phyloP scores from a whole-genome alignment of 2,797 vertebrate species.

The Rhinichthys osculus region DNA sequence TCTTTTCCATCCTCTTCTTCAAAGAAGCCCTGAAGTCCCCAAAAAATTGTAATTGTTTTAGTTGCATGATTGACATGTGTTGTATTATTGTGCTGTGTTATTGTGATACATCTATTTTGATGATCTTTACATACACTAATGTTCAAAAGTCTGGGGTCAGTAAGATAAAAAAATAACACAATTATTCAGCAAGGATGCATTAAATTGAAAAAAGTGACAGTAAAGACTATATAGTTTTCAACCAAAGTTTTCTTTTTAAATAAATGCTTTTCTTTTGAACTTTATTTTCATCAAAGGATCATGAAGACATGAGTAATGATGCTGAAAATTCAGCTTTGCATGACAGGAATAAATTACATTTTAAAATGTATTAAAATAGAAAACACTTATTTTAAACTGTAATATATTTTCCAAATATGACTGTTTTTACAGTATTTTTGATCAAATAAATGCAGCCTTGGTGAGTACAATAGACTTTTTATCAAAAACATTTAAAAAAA shows the following conservation, averaged over 20 bases:
- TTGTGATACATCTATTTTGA: background rate
- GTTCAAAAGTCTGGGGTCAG: background rate
- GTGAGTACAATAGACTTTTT: background rate
- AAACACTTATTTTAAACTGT: background rate
- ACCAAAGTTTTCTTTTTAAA: background rate
- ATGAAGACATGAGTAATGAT: background rate
- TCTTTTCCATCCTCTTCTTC: constrained; percentile 98
- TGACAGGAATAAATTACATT: background rate
- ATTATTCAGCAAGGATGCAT: background rate
- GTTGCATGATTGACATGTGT: background rate
- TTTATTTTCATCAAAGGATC: background rate
- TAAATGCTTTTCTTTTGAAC: too few relatives aligned
- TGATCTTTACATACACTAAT: background rate
- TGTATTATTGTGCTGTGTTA: background rate
- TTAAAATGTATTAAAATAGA: background rate
- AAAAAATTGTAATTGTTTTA: background rate
- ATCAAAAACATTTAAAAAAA: background rate
- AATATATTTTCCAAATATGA: background rate
- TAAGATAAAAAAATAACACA: background rate
- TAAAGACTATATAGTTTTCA: background rate
- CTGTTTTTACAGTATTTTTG: background rate
- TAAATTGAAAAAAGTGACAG: background rate
- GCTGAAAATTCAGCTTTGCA: background rate
- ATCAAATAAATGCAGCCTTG: background rate
- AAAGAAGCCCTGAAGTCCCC: constrained; percentile 86